Evolutionary conservation across 2,113 vertebrate species (phyloP), one percentile per base, ranked within the genome.

Genomic region (Lota lota): DNA sequence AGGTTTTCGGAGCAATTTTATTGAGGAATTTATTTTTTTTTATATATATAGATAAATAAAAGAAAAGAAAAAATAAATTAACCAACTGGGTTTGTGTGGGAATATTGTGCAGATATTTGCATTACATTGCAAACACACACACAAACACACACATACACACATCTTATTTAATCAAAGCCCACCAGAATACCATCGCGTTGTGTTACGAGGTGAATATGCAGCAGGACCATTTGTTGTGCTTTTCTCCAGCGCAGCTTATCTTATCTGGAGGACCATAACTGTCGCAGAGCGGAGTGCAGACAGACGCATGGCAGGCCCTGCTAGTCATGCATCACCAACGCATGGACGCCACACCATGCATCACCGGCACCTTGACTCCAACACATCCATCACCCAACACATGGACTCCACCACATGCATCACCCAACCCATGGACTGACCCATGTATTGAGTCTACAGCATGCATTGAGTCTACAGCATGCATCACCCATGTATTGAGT

Each of bases 191-290:
- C 24, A 4, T 24, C 24, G 2, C 4, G 67, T 28, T 75, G 47
- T 40, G 22, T 74, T 70, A 68, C 47, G 63, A 68, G 57, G 63
- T 20, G 53, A 79, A 79, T 70, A 74, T 75, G 69, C 74, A 70
- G 69, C 67, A 67, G 33, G 60, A 4, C 58, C 63, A 22, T 69
- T 79, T 76, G 59, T 71, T 75, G 70, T 69, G 75, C 65, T 74
- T 84, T 72, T 54, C 18, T 66, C 65, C 3, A 1, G 19, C 22
- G 63, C 60, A 11, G 68, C 79, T 84, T 80, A 83, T 86, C 80
- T 85, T 79, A 85, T 83, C 69, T 74, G 68, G 18, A 76, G 64
- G 64, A 73, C 66, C 77, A 74, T 69, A 75, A 80, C 72, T 77
- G 76, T 81, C 82, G 76, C 68, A 77, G 77, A 75, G 69, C 72